Conservation (phyloP, 2,113 vertebrate genomes). For the Gnathonemus longibarbis region DNA sequence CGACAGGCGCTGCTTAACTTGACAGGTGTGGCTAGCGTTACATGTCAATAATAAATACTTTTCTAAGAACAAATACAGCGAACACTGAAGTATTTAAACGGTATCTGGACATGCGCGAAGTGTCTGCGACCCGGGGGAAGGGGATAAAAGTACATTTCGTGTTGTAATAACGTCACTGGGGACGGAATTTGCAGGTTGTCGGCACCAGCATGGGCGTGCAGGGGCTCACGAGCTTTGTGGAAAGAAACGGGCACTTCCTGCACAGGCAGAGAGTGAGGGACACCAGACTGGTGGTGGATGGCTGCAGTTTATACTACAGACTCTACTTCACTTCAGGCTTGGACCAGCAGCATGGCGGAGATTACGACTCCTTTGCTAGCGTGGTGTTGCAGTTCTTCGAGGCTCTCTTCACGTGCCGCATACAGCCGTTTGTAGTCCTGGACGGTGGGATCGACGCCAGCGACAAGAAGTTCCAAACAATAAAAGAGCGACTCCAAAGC, state of each 20-base stretch:
- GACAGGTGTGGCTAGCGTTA: background rate
- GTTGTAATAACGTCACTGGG: background rate
- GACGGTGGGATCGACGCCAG: slow-evolving; percentile 82
- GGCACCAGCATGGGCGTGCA: slow-evolving; percentile 71
- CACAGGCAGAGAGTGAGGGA: slow-evolving; percentile 67
- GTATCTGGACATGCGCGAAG: background rate
- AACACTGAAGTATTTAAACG: background rate
- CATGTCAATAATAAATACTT: background rate
- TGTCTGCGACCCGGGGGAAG: background rate
- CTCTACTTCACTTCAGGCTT: slow-evolving; percentile 69
- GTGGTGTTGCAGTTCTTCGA: slow-evolving; percentile 67
- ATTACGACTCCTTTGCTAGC: slow-evolving; percentile 70
- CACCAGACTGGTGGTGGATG: slow-evolving; percentile 77
- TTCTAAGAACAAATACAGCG: background rate
- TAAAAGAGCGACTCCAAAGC: slow-evolving; percentile 65
- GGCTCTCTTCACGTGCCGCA: slow-evolving; percentile 62
- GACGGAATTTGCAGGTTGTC: slow-evolving; percentile 11
- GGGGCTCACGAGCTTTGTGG: slow-evolving; percentile 75
- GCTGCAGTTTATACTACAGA: slow-evolving; percentile 75
- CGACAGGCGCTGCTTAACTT: background rate
- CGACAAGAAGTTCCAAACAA: slow-evolving; percentile 75
- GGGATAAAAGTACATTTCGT: background rate
- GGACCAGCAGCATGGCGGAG: slow-evolving; percentile 75
- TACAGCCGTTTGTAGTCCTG: slow-evolving; percentile 76
- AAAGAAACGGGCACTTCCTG: slow-evolving; percentile 67